Conservation (phyloP, 2,888 invertebrate genomes). For the Apeira syringaria region DNA sequence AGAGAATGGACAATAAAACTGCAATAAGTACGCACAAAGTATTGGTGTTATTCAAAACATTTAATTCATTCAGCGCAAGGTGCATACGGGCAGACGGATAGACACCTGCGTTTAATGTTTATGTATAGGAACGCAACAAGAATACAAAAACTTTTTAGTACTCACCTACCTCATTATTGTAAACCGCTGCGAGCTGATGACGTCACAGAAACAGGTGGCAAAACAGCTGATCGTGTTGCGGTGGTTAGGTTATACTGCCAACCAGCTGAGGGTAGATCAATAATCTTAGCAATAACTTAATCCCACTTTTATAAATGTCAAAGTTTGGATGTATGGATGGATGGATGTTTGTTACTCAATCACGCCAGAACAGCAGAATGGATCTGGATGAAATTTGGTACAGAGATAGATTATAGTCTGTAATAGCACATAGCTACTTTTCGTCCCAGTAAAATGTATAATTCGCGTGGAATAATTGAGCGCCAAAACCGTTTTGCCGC, state of each 20-base stretch:
- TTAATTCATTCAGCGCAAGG: slow-evolving; percentile 32
- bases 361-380: too few species aligned
- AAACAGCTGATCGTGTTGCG: slow-evolving; percentile 10
- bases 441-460: too few species aligned
- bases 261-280: slow-evolving; percentile 5
- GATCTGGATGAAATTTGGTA: too few species aligned
- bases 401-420: too few species aligned
- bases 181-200: slow-evolving; percentile 2
- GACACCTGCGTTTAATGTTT: slow-evolving; percentile 35
- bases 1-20: slow-evolving; percentile 10
- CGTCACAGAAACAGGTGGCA: slow-evolving; percentile 10
- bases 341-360: too few species aligned
- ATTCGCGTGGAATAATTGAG: too few species aligned
- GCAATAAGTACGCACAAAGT: slow-evolving; percentile 7
- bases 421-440: too few species aligned
- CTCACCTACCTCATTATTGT: too few species aligned
- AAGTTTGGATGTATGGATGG: too few species aligned
- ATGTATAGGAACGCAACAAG: slow-evolving; percentile 24
- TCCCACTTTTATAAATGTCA: too few species aligned
- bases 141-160: slow-evolving; percentile 18
- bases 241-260: neutral
- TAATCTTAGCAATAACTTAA: slow-evolving; percentile 2
- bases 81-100: slow-evolving; percentile 33
- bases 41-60: slow-evolving; percentile 23
- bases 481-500: too few species aligned